These are phyloP conservation scores for Phrixothrix hirtus DNA, from an alignment of 2,888 invertebrate species.

Conservation along the genomic window DNA sequence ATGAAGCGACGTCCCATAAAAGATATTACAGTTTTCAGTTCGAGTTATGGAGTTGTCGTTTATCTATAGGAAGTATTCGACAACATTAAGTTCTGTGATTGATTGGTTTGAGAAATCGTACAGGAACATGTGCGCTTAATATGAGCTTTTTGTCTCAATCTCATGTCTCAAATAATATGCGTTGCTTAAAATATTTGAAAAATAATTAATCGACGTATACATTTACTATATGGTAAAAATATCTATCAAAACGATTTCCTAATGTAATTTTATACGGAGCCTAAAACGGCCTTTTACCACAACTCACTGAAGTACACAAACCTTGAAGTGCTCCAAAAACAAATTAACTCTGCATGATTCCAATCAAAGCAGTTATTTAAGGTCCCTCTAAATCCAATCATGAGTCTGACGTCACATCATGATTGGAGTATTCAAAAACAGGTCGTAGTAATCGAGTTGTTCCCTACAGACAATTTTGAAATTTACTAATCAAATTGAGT, in stretches of 20 bases:
- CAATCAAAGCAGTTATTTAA: slow-evolving; percentile 34
- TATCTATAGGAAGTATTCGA: slow-evolving; percentile 38
- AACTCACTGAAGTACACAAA: slow-evolving; percentile 39
- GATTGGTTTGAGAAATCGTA: slow-evolving; percentile 44
- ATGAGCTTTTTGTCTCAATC: slow-evolving; percentile 9
- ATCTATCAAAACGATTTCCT: no score
- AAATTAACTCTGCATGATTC: slow-evolving; percentile 34
- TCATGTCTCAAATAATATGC: slow-evolving; percentile 2
- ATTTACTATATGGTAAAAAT: no score
- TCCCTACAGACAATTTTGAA: slow-evolving; percentile 20
- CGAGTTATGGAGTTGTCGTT: slow-evolving; percentile 19
- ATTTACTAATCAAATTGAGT: slow-evolving; percentile 19
- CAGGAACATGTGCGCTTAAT: slow-evolving; percentile 35
- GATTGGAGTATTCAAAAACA: slow-evolving; percentile 30
- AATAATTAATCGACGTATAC: no score
- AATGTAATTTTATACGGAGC: slow-evolving; percentile 9
- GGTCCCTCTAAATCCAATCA: slow-evolving; percentile 27
- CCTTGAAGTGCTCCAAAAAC: slow-evolving; percentile 37
- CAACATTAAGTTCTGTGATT: slow-evolving; percentile 45
- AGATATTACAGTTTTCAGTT: slow-evolving; percentile 5
- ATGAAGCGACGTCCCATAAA: no score
- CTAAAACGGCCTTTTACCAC: slow-evolving; percentile 9
- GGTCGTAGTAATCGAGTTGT: slow-evolving; percentile 20
- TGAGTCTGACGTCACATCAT: slow-evolving; percentile 32
- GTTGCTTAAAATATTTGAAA: no score